Evolutionary conservation across 2,797 vertebrate genomes (phyloP).

Genomic region (Sebastes jordani): DNA sequence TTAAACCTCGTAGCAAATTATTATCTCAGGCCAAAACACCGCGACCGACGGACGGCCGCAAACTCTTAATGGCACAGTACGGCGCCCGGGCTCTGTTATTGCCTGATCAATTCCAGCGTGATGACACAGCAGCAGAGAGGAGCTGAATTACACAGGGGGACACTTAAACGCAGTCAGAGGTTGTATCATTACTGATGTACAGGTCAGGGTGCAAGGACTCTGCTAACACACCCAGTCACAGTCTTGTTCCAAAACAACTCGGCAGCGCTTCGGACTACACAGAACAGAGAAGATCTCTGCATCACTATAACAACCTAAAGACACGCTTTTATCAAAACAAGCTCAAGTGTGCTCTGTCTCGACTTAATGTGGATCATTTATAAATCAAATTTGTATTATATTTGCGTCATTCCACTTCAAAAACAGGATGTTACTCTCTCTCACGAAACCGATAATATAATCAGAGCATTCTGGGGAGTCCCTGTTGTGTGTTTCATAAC

Average conservation of each 20-base stretch:
- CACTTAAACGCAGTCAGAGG: constrained; percentile 24
- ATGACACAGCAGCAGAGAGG: constrained; percentile 57
- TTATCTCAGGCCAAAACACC: not conserved
- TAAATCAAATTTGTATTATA: not conserved
- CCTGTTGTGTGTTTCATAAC: not conserved
- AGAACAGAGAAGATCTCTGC: not conserved
- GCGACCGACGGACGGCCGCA: not conserved
- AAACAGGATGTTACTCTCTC: not conserved
- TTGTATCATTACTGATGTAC: constrained; percentile 45
- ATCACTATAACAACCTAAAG: not conserved
- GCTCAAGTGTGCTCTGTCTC: not conserved
- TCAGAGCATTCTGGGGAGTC: not conserved
- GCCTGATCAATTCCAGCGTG: constrained; percentile 36
- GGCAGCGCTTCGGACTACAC: not conserved
- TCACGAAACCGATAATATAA: not conserved
- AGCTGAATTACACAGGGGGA: constrained; percentile 39
- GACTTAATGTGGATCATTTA: not conserved
- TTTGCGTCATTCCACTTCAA: not conserved
- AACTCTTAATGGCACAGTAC: not conserved
- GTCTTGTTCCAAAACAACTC: constrained; percentile 33
- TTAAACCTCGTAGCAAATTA: constrained; percentile 44
- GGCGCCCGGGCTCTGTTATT: constrained; percentile 14
- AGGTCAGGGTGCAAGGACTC: constrained; percentile 32
- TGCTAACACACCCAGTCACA: constrained; percentile 20
- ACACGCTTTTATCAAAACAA: not conserved